A percentile compares a stretch with the other conserved stretches of the same genome.
Evolutionary conservation across 2,113 vertebrate genomes (phyloP).

Genomic region (Mirounga angustirostris): DNA sequence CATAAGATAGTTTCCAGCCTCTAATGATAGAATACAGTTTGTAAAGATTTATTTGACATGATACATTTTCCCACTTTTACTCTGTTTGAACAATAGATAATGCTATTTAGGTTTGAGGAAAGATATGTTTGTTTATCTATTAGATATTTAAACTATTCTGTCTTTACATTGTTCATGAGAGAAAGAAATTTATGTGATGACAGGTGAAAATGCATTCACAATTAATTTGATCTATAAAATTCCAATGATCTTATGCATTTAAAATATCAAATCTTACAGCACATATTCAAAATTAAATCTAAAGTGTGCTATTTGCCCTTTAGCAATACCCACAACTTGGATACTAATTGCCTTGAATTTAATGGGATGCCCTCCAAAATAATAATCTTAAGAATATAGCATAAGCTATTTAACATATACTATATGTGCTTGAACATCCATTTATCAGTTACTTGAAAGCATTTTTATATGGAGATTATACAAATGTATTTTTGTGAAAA

Average conservation of each 20-base stretch:
- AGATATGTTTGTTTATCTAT: neutral
- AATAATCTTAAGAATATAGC: neutral
- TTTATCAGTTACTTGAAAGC: neutral
- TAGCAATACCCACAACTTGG: neutral
- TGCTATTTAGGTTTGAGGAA: neutral
- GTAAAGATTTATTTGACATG: neutral
- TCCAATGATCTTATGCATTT: neutral
- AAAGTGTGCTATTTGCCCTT: neutral
- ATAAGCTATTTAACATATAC: neutral
- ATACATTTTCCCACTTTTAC: neutral
- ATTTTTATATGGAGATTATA: neutral
- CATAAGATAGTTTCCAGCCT: neutral
- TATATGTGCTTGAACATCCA: neutral
- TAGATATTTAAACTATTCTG: neutral
- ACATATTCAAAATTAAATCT: neutral
- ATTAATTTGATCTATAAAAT: constrained; percentile 32
- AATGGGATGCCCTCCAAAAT: neutral
- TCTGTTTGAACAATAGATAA: neutral
- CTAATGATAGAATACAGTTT: neutral
- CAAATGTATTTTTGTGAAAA: neutral
- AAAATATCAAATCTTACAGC: neutral
- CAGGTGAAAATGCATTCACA: neutral
- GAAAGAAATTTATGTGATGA: neutral
- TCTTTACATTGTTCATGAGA: neutral
- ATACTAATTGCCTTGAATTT: neutral